Evolutionary conservation across 1,140 invertebrate species (phyloP).

Genomic region (Atopsyche davidsoni): DNA sequence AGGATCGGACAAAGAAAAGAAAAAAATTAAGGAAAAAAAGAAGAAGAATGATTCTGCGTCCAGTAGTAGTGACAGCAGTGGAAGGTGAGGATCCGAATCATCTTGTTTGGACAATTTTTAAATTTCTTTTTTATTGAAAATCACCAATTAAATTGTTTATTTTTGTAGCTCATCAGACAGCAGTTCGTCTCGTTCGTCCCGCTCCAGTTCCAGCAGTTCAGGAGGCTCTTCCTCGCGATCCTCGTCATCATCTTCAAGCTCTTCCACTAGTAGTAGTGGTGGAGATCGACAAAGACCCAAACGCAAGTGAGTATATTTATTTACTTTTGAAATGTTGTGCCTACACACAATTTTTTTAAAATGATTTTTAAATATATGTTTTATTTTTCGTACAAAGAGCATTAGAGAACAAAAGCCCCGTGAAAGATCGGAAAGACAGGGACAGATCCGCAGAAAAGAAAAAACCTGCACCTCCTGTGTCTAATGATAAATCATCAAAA

Average conservation of each 20-base stretch:
- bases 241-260: conserved; percentile 48
- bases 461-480: conserved; percentile 38
- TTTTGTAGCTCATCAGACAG: conserved; percentile 66
- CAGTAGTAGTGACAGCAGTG: conserved; percentile 68
- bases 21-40: conserved; percentile 60
- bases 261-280: conserved; percentile 55
- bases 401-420: conserved; percentile 46
- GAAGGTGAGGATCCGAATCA: conserved; percentile 51
- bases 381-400: conserved; percentile 34
- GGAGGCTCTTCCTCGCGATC: conserved; percentile 60
- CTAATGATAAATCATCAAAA: conserved; percentile 53
- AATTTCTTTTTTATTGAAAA: conserved; percentile 1
- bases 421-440: conserved; percentile 45
- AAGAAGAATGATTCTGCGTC: conserved; percentile 64
- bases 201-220: conserved; percentile 68
- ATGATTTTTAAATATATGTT: conserved; percentile 7
- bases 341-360: conserved; percentile 4
- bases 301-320: conserved; percentile 46
- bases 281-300: conserved; percentile 54
- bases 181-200: conserved; percentile 66
- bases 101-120: not conserved
- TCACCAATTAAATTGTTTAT: conserved; percentile 6
- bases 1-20: conserved; percentile 62
- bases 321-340: conserved; percentile 12
- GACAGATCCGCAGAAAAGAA: conserved; percentile 46